These are phyloP conservation scores for Trinorchestia longiramus DNA, from an alignment of 1,140 invertebrate genomes.

Conservation along the genomic window DNA sequence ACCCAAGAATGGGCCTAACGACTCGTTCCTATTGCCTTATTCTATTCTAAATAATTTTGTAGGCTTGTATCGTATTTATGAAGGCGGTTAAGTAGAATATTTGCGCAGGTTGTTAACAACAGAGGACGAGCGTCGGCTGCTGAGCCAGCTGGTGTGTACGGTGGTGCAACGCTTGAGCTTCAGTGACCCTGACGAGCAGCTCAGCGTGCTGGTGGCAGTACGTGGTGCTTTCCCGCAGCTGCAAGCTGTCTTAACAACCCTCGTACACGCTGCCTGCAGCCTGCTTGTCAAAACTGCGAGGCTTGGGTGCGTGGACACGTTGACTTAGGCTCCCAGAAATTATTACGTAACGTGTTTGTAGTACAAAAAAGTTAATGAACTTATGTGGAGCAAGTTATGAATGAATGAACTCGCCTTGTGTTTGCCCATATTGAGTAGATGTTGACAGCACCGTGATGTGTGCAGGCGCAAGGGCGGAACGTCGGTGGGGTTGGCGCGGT, in stretches of 20 bases:
- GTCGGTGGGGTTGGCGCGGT: background rate
- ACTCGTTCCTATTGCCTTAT: too few relatives aligned
- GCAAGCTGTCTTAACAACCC: background rate
- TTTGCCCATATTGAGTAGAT: too few relatives aligned
- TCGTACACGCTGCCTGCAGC: slow-evolving; percentile 19
- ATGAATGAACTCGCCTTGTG: too few relatives aligned
- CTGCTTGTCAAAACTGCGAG: background rate
- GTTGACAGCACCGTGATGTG: too few relatives aligned
- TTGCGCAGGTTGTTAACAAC: background rate
- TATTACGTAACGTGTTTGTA: too few relatives aligned
- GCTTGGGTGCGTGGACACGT: background rate
- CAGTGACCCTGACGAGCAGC: background rate
- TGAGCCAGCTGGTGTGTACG: background rate
- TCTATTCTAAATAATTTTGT: too few relatives aligned
- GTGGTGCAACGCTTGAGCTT: background rate
- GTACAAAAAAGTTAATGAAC: too few relatives aligned
- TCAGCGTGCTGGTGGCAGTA: slow-evolving; percentile 15
- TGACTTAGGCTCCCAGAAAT: too few relatives aligned
- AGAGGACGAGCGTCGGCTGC: slow-evolving; percentile 12
- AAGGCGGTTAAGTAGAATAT: too few relatives aligned
- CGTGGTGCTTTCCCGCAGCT: slow-evolving; percentile 12
- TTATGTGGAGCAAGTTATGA: too few relatives aligned
- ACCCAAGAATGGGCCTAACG: too few relatives aligned
- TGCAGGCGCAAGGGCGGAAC: background rate
- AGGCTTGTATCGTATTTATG: too few relatives aligned